phyloP scores from a whole-genome alignment of 2,113 vertebrate genomes.

The Lamprotornis superbus region DNA sequence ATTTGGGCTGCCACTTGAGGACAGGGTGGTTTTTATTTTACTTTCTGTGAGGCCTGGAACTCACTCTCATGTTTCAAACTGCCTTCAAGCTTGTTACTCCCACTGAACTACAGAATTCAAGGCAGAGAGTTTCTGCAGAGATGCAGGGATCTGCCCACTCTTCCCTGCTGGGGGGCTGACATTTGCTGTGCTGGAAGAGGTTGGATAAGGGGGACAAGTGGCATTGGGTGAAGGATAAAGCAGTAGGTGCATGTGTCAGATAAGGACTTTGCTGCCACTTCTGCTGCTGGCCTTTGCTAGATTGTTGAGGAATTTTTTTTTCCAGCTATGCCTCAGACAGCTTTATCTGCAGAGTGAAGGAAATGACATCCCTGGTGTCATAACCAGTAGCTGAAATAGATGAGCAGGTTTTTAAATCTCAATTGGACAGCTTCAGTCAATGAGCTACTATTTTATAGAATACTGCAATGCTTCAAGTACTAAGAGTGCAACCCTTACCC shows the following conservation, averaged over 20 bases:
- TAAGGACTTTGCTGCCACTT: neutral
- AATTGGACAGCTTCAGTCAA: neutral
- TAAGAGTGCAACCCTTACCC: neutral
- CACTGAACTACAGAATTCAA: neutral
- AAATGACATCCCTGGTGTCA: neutral
- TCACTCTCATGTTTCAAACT: neutral
- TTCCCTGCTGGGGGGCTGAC: neutral
- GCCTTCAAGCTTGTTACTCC: neutral
- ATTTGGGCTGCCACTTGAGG: neutral
- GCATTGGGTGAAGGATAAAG: neutral
- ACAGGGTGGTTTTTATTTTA: neutral
- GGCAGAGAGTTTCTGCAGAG: neutral
- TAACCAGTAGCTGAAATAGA: neutral
- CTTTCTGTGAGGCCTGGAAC: neutral
- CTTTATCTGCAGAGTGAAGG: neutral
- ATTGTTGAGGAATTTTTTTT: neutral
- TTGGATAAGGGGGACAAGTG: neutral
- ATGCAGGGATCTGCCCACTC: neutral
- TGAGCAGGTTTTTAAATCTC: neutral
- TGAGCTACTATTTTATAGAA: neutral
- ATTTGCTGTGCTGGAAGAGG: neutral
- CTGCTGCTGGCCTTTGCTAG: neutral
- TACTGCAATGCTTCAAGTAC: neutral
- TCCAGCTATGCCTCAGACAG: neutral
- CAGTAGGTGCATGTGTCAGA: neutral